phyloP scores from a whole-genome alignment of 2,113 vertebrate species.

The Phrynocephalus versicolor region DNA sequence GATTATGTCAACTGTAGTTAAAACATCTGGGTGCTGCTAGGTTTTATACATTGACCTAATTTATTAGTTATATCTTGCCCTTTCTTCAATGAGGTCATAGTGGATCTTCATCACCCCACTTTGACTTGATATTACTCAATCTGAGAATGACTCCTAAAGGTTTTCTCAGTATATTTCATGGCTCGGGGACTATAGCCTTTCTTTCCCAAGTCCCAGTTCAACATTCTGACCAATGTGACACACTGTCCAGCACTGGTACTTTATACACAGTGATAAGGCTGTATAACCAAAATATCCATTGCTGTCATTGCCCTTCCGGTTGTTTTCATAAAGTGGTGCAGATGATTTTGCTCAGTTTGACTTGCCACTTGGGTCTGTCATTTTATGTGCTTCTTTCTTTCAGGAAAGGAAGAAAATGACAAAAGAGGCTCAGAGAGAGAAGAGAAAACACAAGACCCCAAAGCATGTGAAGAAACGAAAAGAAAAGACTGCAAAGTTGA shows the following conservation, averaged over 20 bases:
- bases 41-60: neutral
- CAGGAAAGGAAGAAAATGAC: constrained; percentile 89
- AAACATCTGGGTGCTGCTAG: neutral
- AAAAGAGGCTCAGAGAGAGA: constrained; percentile 94
- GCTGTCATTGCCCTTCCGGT: neutral
- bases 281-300: neutral
- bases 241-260: neutral
- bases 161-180: too few relatives aligned
- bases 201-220: neutral
- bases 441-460: constrained; percentile 88
- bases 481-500: constrained; percentile 88
- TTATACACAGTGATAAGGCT: neutral
- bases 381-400: constrained; percentile 37
- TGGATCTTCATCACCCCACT: neutral
- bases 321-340: neutral
- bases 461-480: constrained; percentile 94
- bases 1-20: neutral
- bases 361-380: neutral
- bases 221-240: neutral
- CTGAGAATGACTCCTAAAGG: neutral
- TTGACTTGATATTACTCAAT: neutral
- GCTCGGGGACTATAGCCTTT: neutral
- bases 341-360: neutral
- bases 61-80: too few relatives aligned
- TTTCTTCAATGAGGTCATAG: too few relatives aligned